phyloP scores from a whole-genome alignment of 2,113 vertebrate species.

The Pluvianellus socialis region DNA sequence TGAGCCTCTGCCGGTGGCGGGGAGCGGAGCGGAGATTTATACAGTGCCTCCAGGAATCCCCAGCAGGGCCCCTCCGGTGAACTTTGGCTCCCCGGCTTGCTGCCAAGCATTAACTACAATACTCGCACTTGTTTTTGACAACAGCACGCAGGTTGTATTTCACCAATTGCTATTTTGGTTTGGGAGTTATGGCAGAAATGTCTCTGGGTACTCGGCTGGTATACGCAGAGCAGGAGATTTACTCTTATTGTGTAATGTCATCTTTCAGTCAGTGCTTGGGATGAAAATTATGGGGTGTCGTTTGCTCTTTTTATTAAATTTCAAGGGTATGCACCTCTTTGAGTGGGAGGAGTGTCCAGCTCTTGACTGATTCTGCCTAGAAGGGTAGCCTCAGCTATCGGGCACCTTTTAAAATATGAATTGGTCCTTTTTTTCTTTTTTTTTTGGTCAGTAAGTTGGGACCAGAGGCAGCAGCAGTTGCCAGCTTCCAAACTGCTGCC shows the following conservation, averaged over 20 bases:
- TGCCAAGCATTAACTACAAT: slow-evolving; percentile 79
- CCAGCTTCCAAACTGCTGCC: slow-evolving; percentile 70
- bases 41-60: slow-evolving; percentile 27
- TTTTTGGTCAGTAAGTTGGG: slow-evolving; percentile 28
- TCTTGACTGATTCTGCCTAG: not conserved
- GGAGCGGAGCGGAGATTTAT: not conserved
- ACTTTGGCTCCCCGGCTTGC: slow-evolving; percentile 35
- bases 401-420: slow-evolving; percentile 24
- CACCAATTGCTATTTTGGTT: slow-evolving; percentile 75
- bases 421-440: not conserved
- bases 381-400: not conserved
- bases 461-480: slow-evolving; percentile 32
- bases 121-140: slow-evolving; percentile 78
- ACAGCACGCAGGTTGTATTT: slow-evolving; percentile 75
- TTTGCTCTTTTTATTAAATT: slow-evolving; percentile 62
- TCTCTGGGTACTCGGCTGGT: slow-evolving; percentile 43
- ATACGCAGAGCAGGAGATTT: slow-evolving; percentile 2
- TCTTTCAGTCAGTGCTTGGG: slow-evolving; percentile 67
- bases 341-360: not conserved
- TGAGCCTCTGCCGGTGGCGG: not conserved
- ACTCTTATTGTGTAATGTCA: slow-evolving; percentile 65
- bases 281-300: not conserved
- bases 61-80: slow-evolving; percentile 26
- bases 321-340: slow-evolving; percentile 39
- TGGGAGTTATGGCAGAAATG: slow-evolving; percentile 70